These are phyloP conservation scores for Fragum sueziense DNA, from an alignment of 2,888 invertebrate genomes.

Conservation along the genomic window DNA sequence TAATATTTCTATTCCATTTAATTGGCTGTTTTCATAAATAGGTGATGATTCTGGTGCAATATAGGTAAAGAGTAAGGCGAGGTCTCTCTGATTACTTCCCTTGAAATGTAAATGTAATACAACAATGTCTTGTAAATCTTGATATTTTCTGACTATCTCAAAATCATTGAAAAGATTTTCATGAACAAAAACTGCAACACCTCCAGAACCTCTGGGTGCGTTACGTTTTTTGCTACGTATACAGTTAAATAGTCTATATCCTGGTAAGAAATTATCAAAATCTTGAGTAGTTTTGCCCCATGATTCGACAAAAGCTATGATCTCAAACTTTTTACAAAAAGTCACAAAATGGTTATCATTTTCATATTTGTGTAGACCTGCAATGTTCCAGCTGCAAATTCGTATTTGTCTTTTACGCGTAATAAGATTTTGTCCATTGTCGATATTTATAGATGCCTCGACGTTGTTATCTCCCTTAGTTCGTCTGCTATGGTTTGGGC, in stretches of 20 bases:
- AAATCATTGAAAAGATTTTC: background rate
- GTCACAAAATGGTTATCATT: background rate
- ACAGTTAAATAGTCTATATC: background rate
- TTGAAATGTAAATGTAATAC: background rate
- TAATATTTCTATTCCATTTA: too few species aligned
- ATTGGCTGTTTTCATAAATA: too few species aligned
- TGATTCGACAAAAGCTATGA: background rate
- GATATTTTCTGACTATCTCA: background rate
- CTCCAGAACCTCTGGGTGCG: background rate
- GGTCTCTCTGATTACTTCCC: background rate
- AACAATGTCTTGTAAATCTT: conserved; percentile 8
- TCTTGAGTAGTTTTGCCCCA: conserved; percentile 8
- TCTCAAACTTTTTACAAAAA: conserved; percentile 3
- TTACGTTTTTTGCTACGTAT: background rate
- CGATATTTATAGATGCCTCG: background rate
- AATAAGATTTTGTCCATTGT: background rate
- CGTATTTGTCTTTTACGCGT: too few species aligned
- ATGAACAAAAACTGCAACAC: conserved; percentile 5
- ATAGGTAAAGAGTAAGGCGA: background rate
- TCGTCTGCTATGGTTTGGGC: background rate
- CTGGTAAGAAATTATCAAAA: conserved; percentile 4
- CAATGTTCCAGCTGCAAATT: conserved; percentile 25
- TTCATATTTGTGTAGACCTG: background rate
- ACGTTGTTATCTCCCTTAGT: background rate
- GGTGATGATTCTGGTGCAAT: conserved; percentile 13